Percentiles rank a stretch among this genome's conserved stretches.
These are phyloP conservation scores for Taxidea taxus DNA, from an alignment of 2,113 vertebrate genomes.

Conservation along the genomic window DNA sequence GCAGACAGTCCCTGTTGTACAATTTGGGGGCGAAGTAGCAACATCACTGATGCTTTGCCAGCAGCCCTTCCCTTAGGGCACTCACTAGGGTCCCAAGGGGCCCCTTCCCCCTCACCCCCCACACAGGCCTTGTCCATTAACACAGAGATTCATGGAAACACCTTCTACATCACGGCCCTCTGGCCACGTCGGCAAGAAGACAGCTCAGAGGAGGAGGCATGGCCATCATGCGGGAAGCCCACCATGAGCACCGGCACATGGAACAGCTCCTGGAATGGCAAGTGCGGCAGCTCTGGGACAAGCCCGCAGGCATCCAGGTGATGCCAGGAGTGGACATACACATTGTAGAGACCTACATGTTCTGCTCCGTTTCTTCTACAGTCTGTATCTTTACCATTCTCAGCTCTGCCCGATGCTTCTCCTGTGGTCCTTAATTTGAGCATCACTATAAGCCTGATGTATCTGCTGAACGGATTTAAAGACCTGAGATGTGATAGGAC, in stretches of 20 bases:
- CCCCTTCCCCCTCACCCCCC: not conserved
- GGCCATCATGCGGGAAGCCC: not conserved
- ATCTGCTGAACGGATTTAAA: not conserved
- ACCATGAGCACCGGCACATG: rapidly evolving
- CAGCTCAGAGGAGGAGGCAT: not conserved
- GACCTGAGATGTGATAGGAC: not conserved
- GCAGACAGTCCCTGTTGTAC: not conserved
- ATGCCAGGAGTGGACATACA: rapidly evolving
- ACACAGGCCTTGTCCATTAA: not conserved
- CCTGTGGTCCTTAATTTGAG: not conserved
- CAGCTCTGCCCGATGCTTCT: not conserved
- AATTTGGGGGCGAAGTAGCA: not conserved
- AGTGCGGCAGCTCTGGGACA: not conserved
- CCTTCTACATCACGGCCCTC: not conserved
- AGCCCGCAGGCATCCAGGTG: not conserved
- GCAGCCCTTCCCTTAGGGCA: not conserved
- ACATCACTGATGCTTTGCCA: not conserved
- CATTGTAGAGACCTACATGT: rapidly evolving
- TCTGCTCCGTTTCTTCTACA: not conserved
- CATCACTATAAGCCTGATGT: not conserved
- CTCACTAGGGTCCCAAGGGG: not conserved
- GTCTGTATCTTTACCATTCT: rapidly evolving
- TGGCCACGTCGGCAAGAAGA: not conserved
- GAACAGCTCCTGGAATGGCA: not conserved
- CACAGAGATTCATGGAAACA: not conserved